Conservation (phyloP, 2,797 vertebrate species). For the Acanthiza pusilla region DNA sequence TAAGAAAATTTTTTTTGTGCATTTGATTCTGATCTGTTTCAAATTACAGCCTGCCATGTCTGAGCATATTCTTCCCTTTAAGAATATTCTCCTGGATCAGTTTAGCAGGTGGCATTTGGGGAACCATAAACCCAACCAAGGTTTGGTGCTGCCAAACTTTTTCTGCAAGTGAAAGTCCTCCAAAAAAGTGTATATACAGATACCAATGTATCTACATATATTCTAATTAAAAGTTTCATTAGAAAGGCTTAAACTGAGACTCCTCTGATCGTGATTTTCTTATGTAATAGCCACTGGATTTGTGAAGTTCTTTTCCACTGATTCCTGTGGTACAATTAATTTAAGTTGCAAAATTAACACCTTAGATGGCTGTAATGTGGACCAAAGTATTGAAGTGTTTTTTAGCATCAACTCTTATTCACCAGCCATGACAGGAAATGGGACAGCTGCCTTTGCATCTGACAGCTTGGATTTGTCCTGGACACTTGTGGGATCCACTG, state of each 20-base stretch:
- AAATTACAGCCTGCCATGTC: not conserved
- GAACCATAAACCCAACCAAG: not conserved
- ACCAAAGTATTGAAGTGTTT: too few species aligned
- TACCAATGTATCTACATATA: not conserved
- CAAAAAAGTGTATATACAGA: not conserved
- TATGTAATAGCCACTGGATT: not conserved
- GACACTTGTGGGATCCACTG: not conserved
- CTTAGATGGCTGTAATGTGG: not conserved
- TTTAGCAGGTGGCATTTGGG: not conserved
- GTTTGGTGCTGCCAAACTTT: not conserved
- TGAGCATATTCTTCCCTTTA: not conserved
- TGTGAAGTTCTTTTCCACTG: not conserved
- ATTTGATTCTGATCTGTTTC: not conserved
- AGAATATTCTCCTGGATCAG: not conserved
- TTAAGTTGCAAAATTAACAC: not conserved
- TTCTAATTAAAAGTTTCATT: not conserved
- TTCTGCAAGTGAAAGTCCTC: not conserved
- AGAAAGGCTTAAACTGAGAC: not conserved
- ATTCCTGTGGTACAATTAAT: not conserved
- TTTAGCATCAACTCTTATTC: not conserved
- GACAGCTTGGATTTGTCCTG: not conserved
- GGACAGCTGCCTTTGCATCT: not conserved
- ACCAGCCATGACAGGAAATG: not conserved
- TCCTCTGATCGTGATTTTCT: not conserved
- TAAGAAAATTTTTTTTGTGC: not conserved